Evolutionary conservation across 2,113 vertebrate genomes (phyloP), one percentile per base, ranked within the genome.

Genomic region (Stigmatopora argus): DNA sequence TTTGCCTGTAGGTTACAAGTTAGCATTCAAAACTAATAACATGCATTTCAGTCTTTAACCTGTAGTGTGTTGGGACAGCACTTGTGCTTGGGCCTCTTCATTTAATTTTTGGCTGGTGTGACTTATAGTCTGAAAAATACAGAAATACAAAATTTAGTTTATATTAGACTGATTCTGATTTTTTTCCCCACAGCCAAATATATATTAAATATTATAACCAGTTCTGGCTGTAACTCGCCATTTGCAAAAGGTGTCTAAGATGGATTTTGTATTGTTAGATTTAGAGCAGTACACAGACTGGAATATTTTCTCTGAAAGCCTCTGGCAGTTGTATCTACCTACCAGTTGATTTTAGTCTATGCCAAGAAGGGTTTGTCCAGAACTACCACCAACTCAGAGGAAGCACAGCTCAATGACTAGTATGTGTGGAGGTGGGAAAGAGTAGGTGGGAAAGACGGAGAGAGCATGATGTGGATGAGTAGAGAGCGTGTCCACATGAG

Each of bases 341-440:
- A 41, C 38, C 19, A 65, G 57, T 38, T 60, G 51, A 56, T 34
- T 12, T 64, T 69, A 57, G 59, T 8, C 55, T 72, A 48, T 68
- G 69, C 71, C 69, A 64, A 49, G 60, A 62, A 75, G 14, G 13
- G 49, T 64, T 53, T 53, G 59, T 69, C 46, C 69, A 64, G 48
- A 74, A 74, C 35, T 69, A 10, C 57, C 69, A 70, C 63, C 62
- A 48, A 64, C 71, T 71, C 57, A 64, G 63, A 79, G 72, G 76
- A 59, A 82, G 81, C 68, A 74, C 70, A 67, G 19, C 68, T 60
- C 69, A 72, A 65, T 64, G 65, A 78, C 70, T 69, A 59, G 59
- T 71, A 65, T 47, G 64, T 58, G 77, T 62, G 72, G 69, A 73
- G 73, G 72, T 63, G 69, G 63, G 66, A 72, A 47, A 41, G 72